Evolutionary conservation across 2,797 vertebrate species (phyloP), one percentile per base, ranked within the genome.

Genomic region (Scolopax rusticola): DNA sequence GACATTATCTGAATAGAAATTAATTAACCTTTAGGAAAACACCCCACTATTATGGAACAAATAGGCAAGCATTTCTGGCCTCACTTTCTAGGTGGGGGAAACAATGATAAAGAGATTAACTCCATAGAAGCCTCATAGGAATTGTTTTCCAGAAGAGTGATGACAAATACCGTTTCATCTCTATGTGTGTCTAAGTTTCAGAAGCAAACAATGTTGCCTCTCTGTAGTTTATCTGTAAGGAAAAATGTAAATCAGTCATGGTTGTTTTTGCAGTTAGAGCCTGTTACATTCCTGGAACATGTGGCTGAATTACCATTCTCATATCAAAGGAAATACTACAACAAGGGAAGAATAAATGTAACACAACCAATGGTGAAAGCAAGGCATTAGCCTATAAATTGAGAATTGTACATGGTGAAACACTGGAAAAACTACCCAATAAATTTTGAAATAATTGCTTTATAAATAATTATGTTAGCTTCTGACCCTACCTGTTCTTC

Each of bases 221-320:
- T 80, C 19, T 76, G 41, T 84, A 73, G 41, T 71, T 81, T 80
- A 33, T 83, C 20, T 78, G 53, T 75, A 83, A 88, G 61, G 40
- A 75, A 96, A 95, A 90, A 86, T 85, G 27, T 54, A 91, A 85
- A 93, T 88, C 27, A 45, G 17, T 75, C 77, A 33, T 87, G 51
- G 32, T 43, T 93, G 90, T 91, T 91, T 94, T 94, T 91, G 61
- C 59, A 87, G 65, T 78, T 92, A 81, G 61, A 82, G 53, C 14
- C 25, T 87, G 48, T 56, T 85, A 40, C 28, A 69, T 89, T 95
- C 81, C 86, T 95, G 76, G 51, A 93, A 88, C 30, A 33, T n/a
- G 56, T 32, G 59, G 50, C 65, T 89, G 41, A 83, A 83, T 82
- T 77, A 64, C 56, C 10, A 5, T 87, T 87, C 38, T 91, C 21